phyloP scores from a whole-genome alignment of 2,888 invertebrate species.

The Dryobotodes eremita region DNA sequence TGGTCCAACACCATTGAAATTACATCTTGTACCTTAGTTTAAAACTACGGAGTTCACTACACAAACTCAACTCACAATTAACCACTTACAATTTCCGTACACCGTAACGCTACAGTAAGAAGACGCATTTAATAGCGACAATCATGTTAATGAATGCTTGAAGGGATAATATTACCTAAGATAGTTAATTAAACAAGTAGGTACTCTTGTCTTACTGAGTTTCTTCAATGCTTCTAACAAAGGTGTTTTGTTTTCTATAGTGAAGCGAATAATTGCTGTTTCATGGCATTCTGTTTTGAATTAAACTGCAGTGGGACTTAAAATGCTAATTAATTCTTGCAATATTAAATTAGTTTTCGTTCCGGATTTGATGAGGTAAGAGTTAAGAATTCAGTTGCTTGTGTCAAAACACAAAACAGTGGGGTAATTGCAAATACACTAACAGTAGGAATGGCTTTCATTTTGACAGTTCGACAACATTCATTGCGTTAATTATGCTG shows the following conservation, averaged over 20 bases:
- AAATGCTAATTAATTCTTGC: background rate
- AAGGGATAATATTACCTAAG: background rate
- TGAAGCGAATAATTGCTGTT: background rate
- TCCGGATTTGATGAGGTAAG: background rate
- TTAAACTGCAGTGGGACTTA: background rate
- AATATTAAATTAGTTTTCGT: background rate
- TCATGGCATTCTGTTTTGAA: background rate
- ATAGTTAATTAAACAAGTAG: background rate
- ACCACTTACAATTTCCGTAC: background rate
- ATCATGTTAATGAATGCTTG: constrained; percentile 42
- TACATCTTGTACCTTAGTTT: background rate
- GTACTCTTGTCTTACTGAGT: background rate
- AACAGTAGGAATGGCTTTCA: no score
- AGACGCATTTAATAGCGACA: constrained; percentile 6
- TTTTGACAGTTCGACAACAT: no score
- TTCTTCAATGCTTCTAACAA: background rate
- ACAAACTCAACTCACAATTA: no score
- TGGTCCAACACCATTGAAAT: background rate
- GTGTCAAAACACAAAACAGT: no score
- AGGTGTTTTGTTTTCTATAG: background rate
- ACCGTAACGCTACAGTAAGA: background rate
- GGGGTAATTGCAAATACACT: no score
- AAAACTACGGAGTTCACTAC: background rate
- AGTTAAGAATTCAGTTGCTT: background rate
- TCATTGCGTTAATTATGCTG: no score